Evolutionary conservation across 1,140 invertebrate genomes (phyloP).

Genomic region (Microplitis demolitor): DNA sequence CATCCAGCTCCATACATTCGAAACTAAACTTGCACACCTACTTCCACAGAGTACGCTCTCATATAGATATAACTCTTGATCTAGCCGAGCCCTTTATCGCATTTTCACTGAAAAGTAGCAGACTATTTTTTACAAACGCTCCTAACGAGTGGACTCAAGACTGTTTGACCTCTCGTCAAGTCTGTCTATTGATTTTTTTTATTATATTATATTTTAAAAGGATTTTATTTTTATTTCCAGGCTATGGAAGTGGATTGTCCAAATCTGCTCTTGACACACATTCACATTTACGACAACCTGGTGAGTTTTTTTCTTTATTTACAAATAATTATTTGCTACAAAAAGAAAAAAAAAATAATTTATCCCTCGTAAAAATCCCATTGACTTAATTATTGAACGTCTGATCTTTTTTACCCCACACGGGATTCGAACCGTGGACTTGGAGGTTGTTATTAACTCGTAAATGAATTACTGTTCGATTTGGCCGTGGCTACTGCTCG

Average conservation of each 20-base stretch:
- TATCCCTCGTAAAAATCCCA: background rate
- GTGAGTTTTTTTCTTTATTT: conserved; percentile 59
- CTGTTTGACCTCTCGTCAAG: conserved; percentile 30
- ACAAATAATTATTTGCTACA: too few species aligned
- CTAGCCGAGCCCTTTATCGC: background rate
- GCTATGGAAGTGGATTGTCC: conserved; percentile 77
- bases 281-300: conserved; percentile 83
- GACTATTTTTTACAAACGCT: conserved; percentile 1
- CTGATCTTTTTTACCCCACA: background rate
- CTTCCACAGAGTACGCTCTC: too few species aligned
- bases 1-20: conserved; percentile 35
- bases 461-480: conserved; percentile 62
- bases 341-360: background rate
- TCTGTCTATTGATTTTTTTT: conserved; percentile 6
- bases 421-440: conserved; percentile 48
- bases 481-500: conserved; percentile 44
- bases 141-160: background rate
- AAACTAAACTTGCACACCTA: too few species aligned
- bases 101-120: conserved; percentile 1
- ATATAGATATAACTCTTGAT: conserved; percentile 1
- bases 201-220: conserved; percentile 8
- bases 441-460: conserved; percentile 58
- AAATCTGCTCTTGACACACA: conserved; percentile 83
- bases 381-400: background rate
- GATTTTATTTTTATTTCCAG: conserved; percentile 64